phyloP scores from a whole-genome alignment of 53 echinoderm and acorn worm species.

The Echinarachnius parma region DNA sequence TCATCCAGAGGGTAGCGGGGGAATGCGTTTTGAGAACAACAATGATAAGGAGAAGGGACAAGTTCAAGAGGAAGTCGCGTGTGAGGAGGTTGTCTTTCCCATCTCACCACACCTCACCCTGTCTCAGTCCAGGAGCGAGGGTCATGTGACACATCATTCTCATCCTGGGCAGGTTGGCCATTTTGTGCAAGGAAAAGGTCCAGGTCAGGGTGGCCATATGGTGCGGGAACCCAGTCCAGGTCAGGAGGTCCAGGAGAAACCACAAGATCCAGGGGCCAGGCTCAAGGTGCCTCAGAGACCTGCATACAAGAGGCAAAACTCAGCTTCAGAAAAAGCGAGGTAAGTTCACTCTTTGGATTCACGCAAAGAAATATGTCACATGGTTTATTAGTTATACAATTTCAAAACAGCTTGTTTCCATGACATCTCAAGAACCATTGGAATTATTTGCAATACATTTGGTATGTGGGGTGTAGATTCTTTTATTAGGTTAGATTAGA shows the following conservation, averaged over 20 bases:
- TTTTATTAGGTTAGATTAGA: too few relatives aligned
- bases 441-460: too few relatives aligned
- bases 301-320: slow-evolving; percentile 28
- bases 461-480: too few relatives aligned
- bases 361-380: background rate
- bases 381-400: too few relatives aligned
- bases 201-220: slow-evolving; percentile 6
- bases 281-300: slow-evolving; percentile 25
- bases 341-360: background rate
- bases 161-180: background rate
- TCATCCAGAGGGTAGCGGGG: background rate
- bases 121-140: slow-evolving; percentile 31
- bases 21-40: too few relatives aligned
- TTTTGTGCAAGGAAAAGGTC: background rate
- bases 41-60: too few relatives aligned
- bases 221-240: background rate
- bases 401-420: too few relatives aligned
- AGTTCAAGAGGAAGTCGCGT: background rate
- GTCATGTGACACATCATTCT: background rate
- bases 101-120: slow-evolving; percentile 32
- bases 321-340: slow-evolving; percentile 39
- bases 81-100: slow-evolving; percentile 28
- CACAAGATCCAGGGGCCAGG: background rate
- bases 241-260: background rate
- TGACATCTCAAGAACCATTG: too few relatives aligned